Evolutionary conservation across 2,797 vertebrate species (phyloP).

Genomic region (Austrolebias charrua): DNA sequence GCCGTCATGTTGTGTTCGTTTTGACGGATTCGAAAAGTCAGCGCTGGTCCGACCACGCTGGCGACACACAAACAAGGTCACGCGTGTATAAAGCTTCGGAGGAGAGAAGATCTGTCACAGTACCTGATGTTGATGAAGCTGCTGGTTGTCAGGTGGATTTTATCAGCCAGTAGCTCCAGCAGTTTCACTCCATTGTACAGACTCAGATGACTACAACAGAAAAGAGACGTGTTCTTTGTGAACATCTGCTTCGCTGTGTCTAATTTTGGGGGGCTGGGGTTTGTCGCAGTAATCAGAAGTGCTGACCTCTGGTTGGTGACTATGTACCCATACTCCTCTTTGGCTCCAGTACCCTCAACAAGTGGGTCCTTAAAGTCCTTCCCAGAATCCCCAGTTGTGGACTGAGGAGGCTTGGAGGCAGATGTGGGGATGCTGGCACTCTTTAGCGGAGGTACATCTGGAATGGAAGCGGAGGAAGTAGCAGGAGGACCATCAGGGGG

Average conservation of each 20-base stretch:
- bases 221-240: constrained; percentile 4
- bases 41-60: constrained; percentile 89
- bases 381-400: constrained; percentile 42
- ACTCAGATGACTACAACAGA: constrained; percentile 81
- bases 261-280: not conserved
- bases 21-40: constrained; percentile 91
- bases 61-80: constrained; percentile 11
- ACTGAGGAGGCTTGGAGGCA: constrained; percentile 44
- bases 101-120: not conserved
- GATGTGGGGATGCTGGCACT: constrained; percentile 33
- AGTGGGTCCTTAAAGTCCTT: constrained; percentile 52
- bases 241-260: not conserved
- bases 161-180: constrained; percentile 89
- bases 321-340: constrained; percentile 93
- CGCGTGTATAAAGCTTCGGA: not conserved
- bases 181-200: constrained; percentile 88
- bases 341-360: constrained; percentile 45
- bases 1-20: constrained; percentile 91
- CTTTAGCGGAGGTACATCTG: constrained; percentile 39
- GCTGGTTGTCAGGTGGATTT: constrained; percentile 87
- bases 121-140: constrained; percentile 98
- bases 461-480: constrained; percentile 36
- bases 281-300: not conserved
- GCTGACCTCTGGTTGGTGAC: constrained; percentile 92
- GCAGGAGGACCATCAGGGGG: constrained; percentile 30